Percentiles rank a stretch among this genome's conserved stretches.
phyloP scores from a whole-genome alignment of 1,140 invertebrate genomes.

The Chelonus insularis region DNA sequence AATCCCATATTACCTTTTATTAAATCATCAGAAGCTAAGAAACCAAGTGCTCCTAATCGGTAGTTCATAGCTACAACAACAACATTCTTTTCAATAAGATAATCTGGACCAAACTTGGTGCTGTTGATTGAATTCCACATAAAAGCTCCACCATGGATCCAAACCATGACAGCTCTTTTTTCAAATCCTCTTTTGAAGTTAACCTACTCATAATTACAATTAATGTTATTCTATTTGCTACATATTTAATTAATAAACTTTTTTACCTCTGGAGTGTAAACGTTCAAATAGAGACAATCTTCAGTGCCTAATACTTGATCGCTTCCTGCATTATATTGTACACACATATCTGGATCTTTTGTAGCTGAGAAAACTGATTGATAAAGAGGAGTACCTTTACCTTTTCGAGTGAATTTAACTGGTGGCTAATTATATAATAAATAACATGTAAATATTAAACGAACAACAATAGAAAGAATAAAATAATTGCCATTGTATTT shows the following conservation, averaged over 20 bases:
- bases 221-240: too few relatives aligned
- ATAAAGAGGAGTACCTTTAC: too few relatives aligned
- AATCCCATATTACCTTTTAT: constrained; percentile 70
- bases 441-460: too few relatives aligned
- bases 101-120: constrained; percentile 40
- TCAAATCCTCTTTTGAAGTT: neutral
- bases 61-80: constrained; percentile 61
- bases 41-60: constrained; percentile 56
- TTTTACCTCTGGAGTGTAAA: constrained; percentile 56
- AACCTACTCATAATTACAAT: neutral
- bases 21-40: constrained; percentile 63
- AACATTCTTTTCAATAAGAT: constrained; percentile 53
- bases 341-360: too few relatives aligned
- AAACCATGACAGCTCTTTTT: constrained; percentile 58
- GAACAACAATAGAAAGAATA: too few relatives aligned
- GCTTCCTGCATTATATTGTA: too few relatives aligned
- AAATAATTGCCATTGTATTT: too few relatives aligned
- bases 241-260: neutral
- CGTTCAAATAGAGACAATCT: too few relatives aligned
- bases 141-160: constrained; percentile 63
- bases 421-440: too few relatives aligned
- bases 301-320: too few relatives aligned
- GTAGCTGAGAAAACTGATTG: too few relatives aligned
- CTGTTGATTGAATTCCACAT: constrained; percentile 38
- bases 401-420: too few relatives aligned